Evolutionary conservation across 2,797 vertebrate species (phyloP).

Genomic region (Harpagifer antarcticus): DNA sequence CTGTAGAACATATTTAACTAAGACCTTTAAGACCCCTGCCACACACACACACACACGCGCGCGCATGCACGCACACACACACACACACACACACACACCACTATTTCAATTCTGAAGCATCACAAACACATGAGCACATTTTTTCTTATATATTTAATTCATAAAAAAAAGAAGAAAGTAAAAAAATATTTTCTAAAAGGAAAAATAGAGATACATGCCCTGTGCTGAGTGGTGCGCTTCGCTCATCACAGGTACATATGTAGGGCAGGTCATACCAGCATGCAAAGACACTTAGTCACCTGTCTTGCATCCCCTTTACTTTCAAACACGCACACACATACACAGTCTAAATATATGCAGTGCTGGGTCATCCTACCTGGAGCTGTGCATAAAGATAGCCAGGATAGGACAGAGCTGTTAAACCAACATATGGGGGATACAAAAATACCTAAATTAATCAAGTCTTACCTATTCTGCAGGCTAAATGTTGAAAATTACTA

Average conservation of each 20-base stretch:
- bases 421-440: slow-evolving; percentile 32
- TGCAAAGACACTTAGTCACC: slow-evolving; percentile 66
- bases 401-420: slow-evolving; percentile 45
- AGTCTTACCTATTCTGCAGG: background rate
- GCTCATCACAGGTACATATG: slow-evolving; percentile 48
- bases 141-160: background rate
- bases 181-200: too few species aligned
- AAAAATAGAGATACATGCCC: background rate
- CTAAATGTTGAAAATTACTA: slow-evolving; percentile 10
- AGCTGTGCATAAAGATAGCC: slow-evolving; percentile 8
- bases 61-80: slow-evolving; percentile 5
- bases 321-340: slow-evolving; percentile 45
- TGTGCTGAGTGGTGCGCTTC: background rate
- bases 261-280: slow-evolving; percentile 67
- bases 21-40: slow-evolving; percentile 39
- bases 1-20: slow-evolving; percentile 53
- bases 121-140: background rate
- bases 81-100: background rate
- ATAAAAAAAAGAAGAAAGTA: background rate
- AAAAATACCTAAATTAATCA: background rate
- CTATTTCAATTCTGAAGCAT: background rate
- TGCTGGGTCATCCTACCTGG: slow-evolving; percentile 45
- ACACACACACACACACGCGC: slow-evolving; percentile 30
- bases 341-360: slow-evolving; percentile 16
- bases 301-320: slow-evolving; percentile 68